phyloP scores from a whole-genome alignment of 2,113 vertebrate species.

The Sebastes schlegelii region DNA sequence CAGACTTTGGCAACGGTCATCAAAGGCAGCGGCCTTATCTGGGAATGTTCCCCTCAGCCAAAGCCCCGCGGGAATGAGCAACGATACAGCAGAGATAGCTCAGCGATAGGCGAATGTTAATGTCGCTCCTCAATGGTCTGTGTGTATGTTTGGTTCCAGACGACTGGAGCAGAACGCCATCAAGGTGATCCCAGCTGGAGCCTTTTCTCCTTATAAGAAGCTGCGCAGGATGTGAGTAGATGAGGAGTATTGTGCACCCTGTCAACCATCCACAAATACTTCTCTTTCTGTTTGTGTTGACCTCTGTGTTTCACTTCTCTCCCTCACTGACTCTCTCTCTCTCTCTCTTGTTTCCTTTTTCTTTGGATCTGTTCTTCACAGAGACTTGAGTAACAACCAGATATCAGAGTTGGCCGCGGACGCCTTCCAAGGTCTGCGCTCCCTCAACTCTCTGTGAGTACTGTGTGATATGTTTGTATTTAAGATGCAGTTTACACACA shows the following conservation, averaged over 20 bases:
- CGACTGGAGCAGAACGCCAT: slow-evolving; percentile 99
- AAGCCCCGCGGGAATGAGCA: slow-evolving; percentile 43
- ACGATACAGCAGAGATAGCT: slow-evolving; percentile 46
- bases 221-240: slow-evolving; percentile 96
- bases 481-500: background rate
- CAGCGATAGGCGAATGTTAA: slow-evolving; percentile 67
- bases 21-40: slow-evolving; percentile 67
- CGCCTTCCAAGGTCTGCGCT: slow-evolving; percentile 96
- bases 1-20: slow-evolving; percentile 59
- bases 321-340: background rate
- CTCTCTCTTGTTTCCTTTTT: slow-evolving; percentile 62
- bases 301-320: slow-evolving; percentile 14
- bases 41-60: slow-evolving; percentile 57
- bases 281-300: slow-evolving; percentile 27
- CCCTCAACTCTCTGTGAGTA: slow-evolving; percentile 98
- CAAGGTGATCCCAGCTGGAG: slow-evolving; percentile 96
- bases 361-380: slow-evolving; percentile 76
- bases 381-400: slow-evolving; percentile 99
- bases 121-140: slow-evolving; percentile 65
- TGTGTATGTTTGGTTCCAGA: slow-evolving; percentile 86
- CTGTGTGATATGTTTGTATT: slow-evolving; percentile 27
- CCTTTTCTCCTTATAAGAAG: slow-evolving; percentile 98
- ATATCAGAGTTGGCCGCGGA: slow-evolving; percentile 97
- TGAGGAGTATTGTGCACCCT: slow-evolving; percentile 45
- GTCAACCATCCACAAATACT: slow-evolving; percentile 25